Evolutionary conservation across 2,113 vertebrate genomes (phyloP).

Genomic region (Phaethornis superciliosus): DNA sequence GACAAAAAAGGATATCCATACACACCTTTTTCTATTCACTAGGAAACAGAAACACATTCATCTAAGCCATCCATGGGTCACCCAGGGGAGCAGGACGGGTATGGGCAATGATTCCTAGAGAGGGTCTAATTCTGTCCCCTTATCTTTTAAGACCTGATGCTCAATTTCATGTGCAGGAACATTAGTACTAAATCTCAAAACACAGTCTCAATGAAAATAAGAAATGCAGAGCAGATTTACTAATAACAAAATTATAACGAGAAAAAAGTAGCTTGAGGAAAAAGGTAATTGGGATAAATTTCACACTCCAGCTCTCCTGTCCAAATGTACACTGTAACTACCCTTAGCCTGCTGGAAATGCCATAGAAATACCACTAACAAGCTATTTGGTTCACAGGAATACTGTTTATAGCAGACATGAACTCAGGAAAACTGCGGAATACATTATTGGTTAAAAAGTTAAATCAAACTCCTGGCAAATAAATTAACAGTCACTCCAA

Average conservation of each 20-base stretch:
- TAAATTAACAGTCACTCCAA: neutral
- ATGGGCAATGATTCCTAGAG: neutral
- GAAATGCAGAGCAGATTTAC: neutral
- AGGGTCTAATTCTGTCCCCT: neutral
- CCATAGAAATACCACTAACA: neutral
- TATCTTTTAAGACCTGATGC: neutral
- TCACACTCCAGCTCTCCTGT: neutral
- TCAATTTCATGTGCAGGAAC: neutral
- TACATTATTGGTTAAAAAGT: neutral
- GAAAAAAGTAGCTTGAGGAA: neutral
- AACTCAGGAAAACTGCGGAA: constrained; percentile 32
- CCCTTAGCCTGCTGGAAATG: neutral
- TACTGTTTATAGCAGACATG: neutral
- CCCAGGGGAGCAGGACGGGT: neutral
- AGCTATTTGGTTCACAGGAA: neutral
- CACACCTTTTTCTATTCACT: neutral
- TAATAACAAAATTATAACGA: neutral
- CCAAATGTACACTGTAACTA: neutral
- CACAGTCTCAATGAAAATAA: neutral
- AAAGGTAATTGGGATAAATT: neutral
- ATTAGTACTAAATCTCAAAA: neutral
- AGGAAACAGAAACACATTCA: neutral
- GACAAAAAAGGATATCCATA: neutral
- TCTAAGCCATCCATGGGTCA: neutral
- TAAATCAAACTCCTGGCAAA: neutral